phyloP scores from a whole-genome alignment of 2,888 invertebrate genomes.

The Tribolium freemani region DNA sequence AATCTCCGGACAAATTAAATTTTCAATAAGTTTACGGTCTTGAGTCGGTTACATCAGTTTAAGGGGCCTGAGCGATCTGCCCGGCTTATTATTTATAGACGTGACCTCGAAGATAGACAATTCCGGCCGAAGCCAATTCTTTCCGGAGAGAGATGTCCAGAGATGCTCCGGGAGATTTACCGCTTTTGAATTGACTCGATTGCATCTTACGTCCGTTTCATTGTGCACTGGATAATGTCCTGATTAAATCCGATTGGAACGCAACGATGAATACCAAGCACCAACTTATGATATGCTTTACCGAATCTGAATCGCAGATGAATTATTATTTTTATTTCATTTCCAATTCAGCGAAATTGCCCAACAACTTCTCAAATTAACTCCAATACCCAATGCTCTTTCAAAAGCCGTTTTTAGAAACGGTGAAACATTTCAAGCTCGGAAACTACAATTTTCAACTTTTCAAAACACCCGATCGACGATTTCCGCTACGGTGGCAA shows the following conservation, averaged over 20 bases:
- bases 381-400: no score
- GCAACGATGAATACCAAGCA: conserved; percentile 1
- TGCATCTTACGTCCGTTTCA: conserved; percentile 38
- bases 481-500: no score
- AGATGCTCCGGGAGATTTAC: conserved; percentile 33
- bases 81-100: conserved; percentile 10
- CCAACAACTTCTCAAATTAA: no score
- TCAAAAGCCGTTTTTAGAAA: no score
- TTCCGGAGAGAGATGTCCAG: conserved; percentile 11
- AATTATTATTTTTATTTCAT: no score
- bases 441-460: no score
- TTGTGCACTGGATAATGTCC: conserved; percentile 35
- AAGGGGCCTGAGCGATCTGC: not conserved
- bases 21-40: conserved; percentile 20
- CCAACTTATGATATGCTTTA: not conserved
- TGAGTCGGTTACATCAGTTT: not conserved
- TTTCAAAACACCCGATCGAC: no score
- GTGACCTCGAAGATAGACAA: not conserved
- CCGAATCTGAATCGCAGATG: not conserved
- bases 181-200: conserved; percentile 31
- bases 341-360: no score
- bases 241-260: conserved; percentile 35
- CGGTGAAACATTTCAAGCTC: no score
- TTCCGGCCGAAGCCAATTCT: conserved; percentile 9
- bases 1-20: conserved; percentile 24